These are phyloP conservation scores for Lasioglossum vierecki DNA, from an alignment of 2,888 invertebrate species.

Conservation along the genomic window DNA sequence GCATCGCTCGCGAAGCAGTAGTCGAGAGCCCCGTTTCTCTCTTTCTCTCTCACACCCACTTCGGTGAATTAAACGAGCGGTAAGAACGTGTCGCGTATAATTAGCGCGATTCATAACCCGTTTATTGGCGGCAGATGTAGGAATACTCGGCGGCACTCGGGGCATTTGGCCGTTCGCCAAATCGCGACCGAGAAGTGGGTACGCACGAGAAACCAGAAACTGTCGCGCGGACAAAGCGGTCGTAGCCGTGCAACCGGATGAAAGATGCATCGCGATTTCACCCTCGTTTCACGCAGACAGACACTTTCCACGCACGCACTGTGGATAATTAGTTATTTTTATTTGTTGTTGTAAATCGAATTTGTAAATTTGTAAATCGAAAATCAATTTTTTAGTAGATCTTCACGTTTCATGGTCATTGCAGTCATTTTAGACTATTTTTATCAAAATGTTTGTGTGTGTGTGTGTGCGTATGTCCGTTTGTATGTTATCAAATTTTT, in stretches of 20 bases:
- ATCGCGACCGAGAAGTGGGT: neutral
- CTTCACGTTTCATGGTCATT: too few species aligned
- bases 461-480: too few species aligned
- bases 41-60: neutral
- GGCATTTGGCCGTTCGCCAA: constrained; percentile 59
- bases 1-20: constrained; percentile 6
- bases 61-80: constrained; percentile 23
- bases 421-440: too few species aligned
- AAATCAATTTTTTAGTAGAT: too few species aligned
- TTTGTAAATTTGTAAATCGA: too few species aligned
- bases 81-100: constrained; percentile 47
- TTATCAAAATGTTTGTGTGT: too few species aligned
- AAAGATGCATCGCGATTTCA: constrained; percentile 51
- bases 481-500: too few species aligned
- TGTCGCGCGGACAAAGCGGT: constrained; percentile 51
- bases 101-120: constrained; percentile 55
- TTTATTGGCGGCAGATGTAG: constrained; percentile 64
- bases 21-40: neutral
- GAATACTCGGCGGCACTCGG: constrained; percentile 49
- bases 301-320: neutral
- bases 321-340: neutral
- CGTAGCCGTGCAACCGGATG: constrained; percentile 28
- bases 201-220: constrained; percentile 38
- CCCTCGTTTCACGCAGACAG: constrained; percentile 13
- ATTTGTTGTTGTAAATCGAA: too few species aligned